Percentiles rank a stretch among this genome's conserved stretches.
Evolutionary conservation across 1,140 invertebrate genomes (phyloP).

Genomic region (Babylonia areolata): DNA sequence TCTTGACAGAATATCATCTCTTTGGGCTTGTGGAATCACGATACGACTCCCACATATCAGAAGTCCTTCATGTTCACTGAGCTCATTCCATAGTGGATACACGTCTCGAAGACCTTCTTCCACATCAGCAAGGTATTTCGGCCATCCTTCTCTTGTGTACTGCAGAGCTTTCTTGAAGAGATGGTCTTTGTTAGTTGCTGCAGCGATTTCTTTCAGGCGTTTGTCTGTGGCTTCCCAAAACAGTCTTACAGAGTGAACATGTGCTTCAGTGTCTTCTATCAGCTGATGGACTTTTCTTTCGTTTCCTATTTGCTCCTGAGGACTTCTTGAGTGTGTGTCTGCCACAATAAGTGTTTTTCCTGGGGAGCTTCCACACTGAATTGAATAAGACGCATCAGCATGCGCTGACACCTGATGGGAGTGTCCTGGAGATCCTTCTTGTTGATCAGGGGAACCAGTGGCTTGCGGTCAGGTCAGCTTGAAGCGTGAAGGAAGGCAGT

Average conservation of each 20-base stretch:
- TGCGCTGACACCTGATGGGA: conserved; percentile 3
- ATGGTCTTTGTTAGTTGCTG: background rate
- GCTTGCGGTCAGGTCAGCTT: conserved; percentile 49
- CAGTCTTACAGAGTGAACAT: background rate
- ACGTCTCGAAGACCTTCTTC: conserved; percentile 34
- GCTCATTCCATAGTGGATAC: conserved; percentile 45
- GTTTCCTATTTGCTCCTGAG: background rate
- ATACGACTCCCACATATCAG: conserved; percentile 18
- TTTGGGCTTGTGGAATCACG: conserved; percentile 39
- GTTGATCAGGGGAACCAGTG: conserved; percentile 56
- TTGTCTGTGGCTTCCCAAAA: background rate
- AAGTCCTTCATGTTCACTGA: conserved; percentile 41
- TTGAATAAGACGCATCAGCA: conserved; percentile 4
- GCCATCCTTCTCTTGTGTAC: conserved; percentile 8
- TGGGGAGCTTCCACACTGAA: background rate
- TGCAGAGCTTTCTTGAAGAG: background rate
- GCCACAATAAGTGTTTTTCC: background rate
- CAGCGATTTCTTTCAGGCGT: background rate
- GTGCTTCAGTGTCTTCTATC: background rate
- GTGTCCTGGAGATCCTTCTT: conserved; percentile 11
- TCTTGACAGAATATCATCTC: conserved; percentile 17
- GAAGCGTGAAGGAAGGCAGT: conserved; percentile 55
- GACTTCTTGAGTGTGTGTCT: background rate
- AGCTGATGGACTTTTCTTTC: background rate
- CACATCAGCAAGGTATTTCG: background rate